These are phyloP conservation scores for Anastrepha obliqua DNA, from an alignment of 1,140 invertebrate species.

Conservation along the genomic window DNA sequence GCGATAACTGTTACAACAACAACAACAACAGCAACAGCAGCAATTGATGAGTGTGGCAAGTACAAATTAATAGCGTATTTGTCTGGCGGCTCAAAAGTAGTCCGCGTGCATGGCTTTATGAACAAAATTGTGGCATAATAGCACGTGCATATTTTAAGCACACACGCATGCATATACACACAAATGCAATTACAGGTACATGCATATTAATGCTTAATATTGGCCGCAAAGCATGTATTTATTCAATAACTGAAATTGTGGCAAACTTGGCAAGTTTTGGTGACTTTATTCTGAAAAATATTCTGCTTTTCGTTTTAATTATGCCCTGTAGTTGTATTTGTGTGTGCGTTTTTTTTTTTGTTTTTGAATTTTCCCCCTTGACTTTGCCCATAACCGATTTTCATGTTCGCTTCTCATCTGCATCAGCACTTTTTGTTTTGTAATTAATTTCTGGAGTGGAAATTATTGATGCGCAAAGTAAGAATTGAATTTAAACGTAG, in stretches of 20 bases:
- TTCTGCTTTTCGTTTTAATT: not conserved
- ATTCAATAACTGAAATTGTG: slow-evolving; percentile 26
- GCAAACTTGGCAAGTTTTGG: slow-evolving; percentile 4
- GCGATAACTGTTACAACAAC: not conserved
- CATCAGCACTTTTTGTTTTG: slow-evolving; percentile 23
- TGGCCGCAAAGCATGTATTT: not conserved
- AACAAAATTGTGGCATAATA: not conserved
- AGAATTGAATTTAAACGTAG: not conserved
- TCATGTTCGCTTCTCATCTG: not conserved
- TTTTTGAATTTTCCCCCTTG: not conserved
- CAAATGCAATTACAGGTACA: no score
- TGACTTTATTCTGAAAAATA: not conserved
- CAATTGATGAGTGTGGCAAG: not conserved
- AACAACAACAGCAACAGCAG: not conserved
- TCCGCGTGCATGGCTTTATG: not conserved
- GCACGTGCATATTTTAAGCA: not conserved
- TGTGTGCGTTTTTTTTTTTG: not conserved
- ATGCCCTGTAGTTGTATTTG: not conserved
- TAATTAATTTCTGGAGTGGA: slow-evolving; percentile 3
- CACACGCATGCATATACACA: not conserved
- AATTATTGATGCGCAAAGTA: slow-evolving; percentile 16
- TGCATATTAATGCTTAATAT: not conserved
- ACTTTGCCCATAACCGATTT: not conserved
- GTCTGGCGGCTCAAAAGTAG: slow-evolving; percentile 6
- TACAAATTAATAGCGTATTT: slow-evolving; percentile 29